phyloP scores from a whole-genome alignment of 2,888 invertebrate species.

The Penaeus monodon region DNA sequence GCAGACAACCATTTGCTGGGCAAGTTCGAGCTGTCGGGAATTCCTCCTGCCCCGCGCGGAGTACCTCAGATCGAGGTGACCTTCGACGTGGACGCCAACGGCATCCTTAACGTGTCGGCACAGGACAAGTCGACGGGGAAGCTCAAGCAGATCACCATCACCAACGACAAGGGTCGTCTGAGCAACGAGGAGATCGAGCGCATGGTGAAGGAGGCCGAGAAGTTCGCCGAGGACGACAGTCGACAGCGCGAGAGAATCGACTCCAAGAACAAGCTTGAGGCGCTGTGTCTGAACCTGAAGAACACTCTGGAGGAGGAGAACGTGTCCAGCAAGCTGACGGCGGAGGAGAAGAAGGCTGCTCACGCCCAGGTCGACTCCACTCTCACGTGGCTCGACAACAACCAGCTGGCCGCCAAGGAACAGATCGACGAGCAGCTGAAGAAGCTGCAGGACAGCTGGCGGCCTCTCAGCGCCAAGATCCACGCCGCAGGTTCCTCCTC shows the following conservation, averaged over 20 bases:
- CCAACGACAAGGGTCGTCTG: constrained; percentile 76
- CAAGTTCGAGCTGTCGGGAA: constrained; percentile 95
- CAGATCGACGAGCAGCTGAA: constrained; percentile 77
- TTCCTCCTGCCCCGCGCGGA: constrained; percentile 91
- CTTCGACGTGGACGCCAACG: constrained; percentile 80
- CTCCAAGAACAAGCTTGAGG: constrained; percentile 73
- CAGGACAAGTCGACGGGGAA: constrained; percentile 92
- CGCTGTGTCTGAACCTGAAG: constrained; percentile 77
- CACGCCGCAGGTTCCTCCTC: constrained; percentile 78
- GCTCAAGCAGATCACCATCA: constrained; percentile 84
- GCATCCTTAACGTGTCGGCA: constrained; percentile 95
- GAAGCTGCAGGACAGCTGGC: constrained; percentile 76
- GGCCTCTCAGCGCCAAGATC: constrained; percentile 76
- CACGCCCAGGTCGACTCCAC: constrained; percentile 90
- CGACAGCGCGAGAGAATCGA: constrained; percentile 73
- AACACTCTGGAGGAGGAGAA: constrained; percentile 92
- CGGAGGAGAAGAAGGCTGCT: constrained; percentile 84
- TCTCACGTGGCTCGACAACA: constrained; percentile 81
- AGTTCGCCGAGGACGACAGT: constrained; percentile 80
- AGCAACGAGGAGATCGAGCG: constrained; percentile 77
- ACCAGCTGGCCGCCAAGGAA: constrained; percentile 80
- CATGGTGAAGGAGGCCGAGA: constrained; percentile 83
- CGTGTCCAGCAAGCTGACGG: constrained; percentile 89
- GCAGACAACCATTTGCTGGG: constrained; percentile 95
- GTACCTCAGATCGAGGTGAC: constrained; percentile 81